These are phyloP conservation scores for Lasioglossum pauxillum DNA, from an alignment of 2,888 invertebrate genomes.

Conservation along the genomic window DNA sequence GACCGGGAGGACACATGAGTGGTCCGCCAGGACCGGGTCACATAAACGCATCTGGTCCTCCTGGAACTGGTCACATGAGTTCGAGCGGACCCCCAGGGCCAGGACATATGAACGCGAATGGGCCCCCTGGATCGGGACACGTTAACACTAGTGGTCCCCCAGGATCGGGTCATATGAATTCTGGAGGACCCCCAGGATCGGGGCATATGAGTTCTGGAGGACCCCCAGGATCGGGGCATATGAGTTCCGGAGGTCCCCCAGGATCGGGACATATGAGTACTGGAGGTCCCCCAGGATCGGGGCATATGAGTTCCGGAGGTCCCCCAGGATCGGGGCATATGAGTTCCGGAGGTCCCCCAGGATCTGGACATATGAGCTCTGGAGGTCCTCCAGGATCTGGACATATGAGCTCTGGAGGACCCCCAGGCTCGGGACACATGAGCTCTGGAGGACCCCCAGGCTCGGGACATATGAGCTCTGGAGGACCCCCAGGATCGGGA, in stretches of 20 bases:
- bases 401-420: conserved; percentile 66
- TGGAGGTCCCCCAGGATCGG: conserved; percentile 69
- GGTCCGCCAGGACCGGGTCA: conserved; percentile 66
- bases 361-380: conserved; percentile 74
- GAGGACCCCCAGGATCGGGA: conserved; percentile 64
- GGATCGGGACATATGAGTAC: conserved; percentile 66
- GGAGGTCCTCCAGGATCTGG: conserved; percentile 68
- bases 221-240: no score
- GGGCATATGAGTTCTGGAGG: no score
- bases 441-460: conserved; percentile 66
- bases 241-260: conserved; percentile 72
- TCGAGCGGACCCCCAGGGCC: no score
- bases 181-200: no score
- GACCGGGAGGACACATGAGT: conserved; percentile 70
- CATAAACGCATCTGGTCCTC: conserved; percentile 56
- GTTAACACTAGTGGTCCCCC: conserved; percentile 64
- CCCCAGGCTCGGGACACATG: conserved; percentile 69
- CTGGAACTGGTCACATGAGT: not conserved
- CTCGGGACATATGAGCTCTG: conserved; percentile 75
- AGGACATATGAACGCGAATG: no score
- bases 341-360: conserved; percentile 71
- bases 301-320: conserved; percentile 74
- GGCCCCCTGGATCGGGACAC: no score
- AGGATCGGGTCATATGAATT: no score
- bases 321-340: conserved; percentile 75